Percentiles rank a stretch among this genome's conserved stretches.
These are phyloP conservation scores for Istiophorus platypterus DNA, from an alignment of 2,113 vertebrate genomes.

Conservation along the genomic window DNA sequence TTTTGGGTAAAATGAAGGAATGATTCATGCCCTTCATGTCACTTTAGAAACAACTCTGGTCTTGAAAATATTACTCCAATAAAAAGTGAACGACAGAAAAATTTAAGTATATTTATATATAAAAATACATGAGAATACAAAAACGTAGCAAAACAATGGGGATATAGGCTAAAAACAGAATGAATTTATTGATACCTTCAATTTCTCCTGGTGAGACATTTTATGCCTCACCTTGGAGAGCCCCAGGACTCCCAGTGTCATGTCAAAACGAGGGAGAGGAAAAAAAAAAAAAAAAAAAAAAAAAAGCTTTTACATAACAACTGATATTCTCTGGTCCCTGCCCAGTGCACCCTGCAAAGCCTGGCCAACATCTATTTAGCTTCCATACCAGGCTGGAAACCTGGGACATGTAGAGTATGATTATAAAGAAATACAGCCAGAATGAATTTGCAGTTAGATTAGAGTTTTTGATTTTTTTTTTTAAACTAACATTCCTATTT, in stretches of 20 bases:
- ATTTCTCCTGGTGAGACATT: constrained; percentile 71
- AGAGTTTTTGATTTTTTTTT: constrained; percentile 43
- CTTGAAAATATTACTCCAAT: constrained; percentile 86
- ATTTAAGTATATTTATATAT: constrained; percentile 87
- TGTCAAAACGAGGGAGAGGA: constrained; percentile 46
- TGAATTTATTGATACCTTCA: constrained; percentile 83
- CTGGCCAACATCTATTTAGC: constrained; percentile 52
- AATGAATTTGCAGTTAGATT: constrained; percentile 63
- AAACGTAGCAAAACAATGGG: constrained; percentile 87
- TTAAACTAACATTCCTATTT: constrained; percentile 80
- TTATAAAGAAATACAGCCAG: constrained; percentile 70
- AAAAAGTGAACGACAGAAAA: constrained; percentile 86
- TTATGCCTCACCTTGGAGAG: constrained; percentile 70
- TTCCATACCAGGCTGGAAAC: constrained; percentile 58
- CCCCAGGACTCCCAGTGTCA: constrained; percentile 68
- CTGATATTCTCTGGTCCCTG: constrained; percentile 80
- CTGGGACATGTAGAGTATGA: constrained; percentile 63
- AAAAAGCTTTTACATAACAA: constrained; percentile 57
- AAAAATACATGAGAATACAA: constrained; percentile 88
- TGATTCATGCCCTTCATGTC: constrained; percentile 71
- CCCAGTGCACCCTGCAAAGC: constrained; percentile 69
- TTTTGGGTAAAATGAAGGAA: constrained; percentile 68
- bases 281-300: constrained; percentile 18
- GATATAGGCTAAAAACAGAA: constrained; percentile 82
- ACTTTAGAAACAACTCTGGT: constrained; percentile 83